These are phyloP conservation scores for Chironomus striatipennis DNA, from an alignment of 1,140 invertebrate genomes.

Conservation along the genomic window DNA sequence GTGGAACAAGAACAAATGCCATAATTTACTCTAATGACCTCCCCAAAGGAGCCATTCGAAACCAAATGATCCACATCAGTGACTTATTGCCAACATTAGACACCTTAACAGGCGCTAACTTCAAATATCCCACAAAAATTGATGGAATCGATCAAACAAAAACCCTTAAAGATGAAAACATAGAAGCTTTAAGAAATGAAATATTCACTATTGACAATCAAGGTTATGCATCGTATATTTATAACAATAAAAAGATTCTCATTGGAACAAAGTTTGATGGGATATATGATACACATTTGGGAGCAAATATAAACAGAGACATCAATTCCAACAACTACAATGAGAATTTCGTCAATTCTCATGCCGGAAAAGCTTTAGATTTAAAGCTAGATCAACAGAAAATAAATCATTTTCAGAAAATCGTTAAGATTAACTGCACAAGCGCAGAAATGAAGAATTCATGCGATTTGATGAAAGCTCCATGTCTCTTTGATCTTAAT, in stretches of 20 bases:
- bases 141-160: background rate
- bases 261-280: constrained; percentile 46
- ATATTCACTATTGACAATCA: constrained; percentile 62
- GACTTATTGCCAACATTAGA: constrained; percentile 85
- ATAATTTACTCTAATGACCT: constrained; percentile 65
- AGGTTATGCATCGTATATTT: constrained; percentile 51
- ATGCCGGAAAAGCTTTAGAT: background rate
- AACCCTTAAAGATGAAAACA: background rate
- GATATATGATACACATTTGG: background rate
- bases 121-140: constrained; percentile 16
- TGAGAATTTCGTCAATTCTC: background rate
- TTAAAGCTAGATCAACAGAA: background rate
- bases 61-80: constrained; percentile 68
- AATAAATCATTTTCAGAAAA: background rate
- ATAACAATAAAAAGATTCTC: constrained; percentile 65
- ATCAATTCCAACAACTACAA: background rate
- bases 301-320: background rate
- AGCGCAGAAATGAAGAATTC: constrained; percentile 31
- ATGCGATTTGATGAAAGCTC: constrained; percentile 46
- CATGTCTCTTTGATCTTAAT: constrained; percentile 65
- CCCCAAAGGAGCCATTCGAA: constrained; percentile 48
- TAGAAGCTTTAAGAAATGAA: constrained; percentile 47
- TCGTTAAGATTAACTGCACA: background rate
- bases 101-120: constrained; percentile 47
- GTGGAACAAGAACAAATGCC: constrained; percentile 65